Evolutionary conservation across 2,113 vertebrate genomes (phyloP).

Genomic region (Psammodynastes pulverulentus): DNA sequence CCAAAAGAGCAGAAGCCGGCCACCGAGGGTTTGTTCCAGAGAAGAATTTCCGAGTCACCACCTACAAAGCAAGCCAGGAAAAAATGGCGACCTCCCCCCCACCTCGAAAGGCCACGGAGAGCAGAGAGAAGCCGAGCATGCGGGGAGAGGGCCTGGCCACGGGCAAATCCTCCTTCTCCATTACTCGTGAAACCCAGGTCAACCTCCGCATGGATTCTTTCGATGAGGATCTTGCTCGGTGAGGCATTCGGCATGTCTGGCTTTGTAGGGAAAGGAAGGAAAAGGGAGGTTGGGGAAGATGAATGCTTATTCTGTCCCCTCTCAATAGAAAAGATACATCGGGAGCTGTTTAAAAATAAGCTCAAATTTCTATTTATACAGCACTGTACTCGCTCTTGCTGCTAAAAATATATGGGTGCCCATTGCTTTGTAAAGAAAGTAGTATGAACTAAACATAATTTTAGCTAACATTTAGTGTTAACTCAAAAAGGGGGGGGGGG

Average conservation of each 20-base stretch:
- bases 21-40: conserved; percentile 82
- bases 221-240: conserved; percentile 87
- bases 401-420: background rate
- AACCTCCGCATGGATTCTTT: conserved; percentile 89
- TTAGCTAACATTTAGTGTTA: background rate
- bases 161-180: conserved; percentile 77
- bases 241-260: conserved; percentile 35
- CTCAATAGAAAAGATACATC: background rate
- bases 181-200: conserved; percentile 84
- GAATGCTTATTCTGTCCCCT: background rate
- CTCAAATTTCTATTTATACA: background rate
- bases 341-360: background rate
- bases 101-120: conserved; percentile 73
- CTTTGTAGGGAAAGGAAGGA: background rate
- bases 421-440: background rate
- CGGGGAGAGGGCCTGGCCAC: conserved; percentile 75
- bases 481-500: background rate
- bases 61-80: conserved; percentile 77
- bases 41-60: conserved; percentile 77
- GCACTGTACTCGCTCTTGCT: background rate
- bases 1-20: conserved; percentile 76
- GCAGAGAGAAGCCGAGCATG: conserved; percentile 76
- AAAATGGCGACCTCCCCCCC: conserved; percentile 72
- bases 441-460: background rate
- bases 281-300: too few relatives aligned